These are phyloP conservation scores for Darevskia mixta DNA, from an alignment of 2,797 vertebrate genomes.

Conservation along the genomic window DNA sequence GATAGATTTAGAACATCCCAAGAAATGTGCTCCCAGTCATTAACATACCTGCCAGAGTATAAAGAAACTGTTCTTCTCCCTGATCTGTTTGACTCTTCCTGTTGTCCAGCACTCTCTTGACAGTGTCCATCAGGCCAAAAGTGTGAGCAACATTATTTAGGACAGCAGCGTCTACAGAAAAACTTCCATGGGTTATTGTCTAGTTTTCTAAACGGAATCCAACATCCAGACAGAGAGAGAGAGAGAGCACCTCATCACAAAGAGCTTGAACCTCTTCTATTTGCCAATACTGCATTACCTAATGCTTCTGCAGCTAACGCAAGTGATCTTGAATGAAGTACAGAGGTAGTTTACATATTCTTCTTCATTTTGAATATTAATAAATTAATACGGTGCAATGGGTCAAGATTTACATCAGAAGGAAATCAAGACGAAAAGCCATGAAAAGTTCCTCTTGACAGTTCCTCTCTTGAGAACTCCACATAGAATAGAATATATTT, in stretches of 20 bases:
- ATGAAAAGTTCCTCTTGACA: background rate
- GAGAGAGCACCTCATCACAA: background rate
- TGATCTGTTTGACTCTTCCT: conserved; percentile 85
- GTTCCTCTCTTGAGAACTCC: background rate
- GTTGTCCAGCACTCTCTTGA: conserved; percentile 89
- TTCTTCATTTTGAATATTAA: too few species aligned
- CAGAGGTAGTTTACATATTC: too few species aligned
- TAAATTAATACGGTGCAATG: too few species aligned
- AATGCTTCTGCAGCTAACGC: background rate
- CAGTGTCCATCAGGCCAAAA: conserved; percentile 91
- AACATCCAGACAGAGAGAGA: background rate
- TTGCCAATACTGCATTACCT: background rate
- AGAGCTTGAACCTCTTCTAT: background rate
- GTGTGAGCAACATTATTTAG: conserved; percentile 92
- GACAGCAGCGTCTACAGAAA: conserved; percentile 86
- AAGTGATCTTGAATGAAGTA: background rate
- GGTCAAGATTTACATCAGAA: too few species aligned
- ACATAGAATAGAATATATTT: too few species aligned
- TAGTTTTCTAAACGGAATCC: background rate
- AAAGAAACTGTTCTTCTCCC: conserved; percentile 87
- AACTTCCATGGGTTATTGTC: background rate
- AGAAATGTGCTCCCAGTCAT: background rate
- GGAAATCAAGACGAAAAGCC: background rate
- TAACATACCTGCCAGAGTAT: conserved; percentile 82
- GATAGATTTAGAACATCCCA: background rate